Percentiles rank a stretch among this genome's conserved stretches.
These are phyloP conservation scores for Gryllus longicercus DNA, from an alignment of 2,888 invertebrate genomes.

Conservation along the genomic window DNA sequence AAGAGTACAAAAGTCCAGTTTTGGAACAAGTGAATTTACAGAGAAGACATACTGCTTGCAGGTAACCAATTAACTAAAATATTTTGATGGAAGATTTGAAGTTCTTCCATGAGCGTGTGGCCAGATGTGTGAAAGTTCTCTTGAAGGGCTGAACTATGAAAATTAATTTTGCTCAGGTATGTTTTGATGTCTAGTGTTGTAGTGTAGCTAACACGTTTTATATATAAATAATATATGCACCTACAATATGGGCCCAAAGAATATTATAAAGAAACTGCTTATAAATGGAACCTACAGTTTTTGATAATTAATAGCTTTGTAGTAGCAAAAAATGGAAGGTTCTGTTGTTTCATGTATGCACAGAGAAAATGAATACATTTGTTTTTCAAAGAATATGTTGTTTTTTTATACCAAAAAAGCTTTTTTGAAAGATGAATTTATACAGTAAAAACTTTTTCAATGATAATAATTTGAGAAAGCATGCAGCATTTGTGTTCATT, in stretches of 20 bases:
- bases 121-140: no score
- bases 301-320: not conserved
- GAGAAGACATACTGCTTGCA: no score
- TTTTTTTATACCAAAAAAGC: not conserved
- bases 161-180: constrained; percentile 30
- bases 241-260: constrained; percentile 4
- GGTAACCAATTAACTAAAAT: no score
- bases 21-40: no score
- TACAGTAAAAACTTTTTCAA: not conserved
- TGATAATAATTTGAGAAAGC: not conserved
- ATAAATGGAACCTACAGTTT: not conserved
- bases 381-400: not conserved
- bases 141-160: not conserved
- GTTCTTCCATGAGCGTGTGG: no score
- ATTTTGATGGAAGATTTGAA: no score
- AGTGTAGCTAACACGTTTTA: constrained; percentile 19
- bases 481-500: not conserved
- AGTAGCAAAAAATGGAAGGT: not conserved
- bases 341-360: not conserved
- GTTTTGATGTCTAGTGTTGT: constrained; percentile 22
- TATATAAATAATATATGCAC: not conserved
- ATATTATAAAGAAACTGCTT: not conserved
- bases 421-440: not conserved
- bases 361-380: not conserved
- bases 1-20: no score